Evolutionary conservation across 2,888 invertebrate species (phyloP), one percentile per base, ranked within the genome.

Genomic region (Griposia aprilina): DNA sequence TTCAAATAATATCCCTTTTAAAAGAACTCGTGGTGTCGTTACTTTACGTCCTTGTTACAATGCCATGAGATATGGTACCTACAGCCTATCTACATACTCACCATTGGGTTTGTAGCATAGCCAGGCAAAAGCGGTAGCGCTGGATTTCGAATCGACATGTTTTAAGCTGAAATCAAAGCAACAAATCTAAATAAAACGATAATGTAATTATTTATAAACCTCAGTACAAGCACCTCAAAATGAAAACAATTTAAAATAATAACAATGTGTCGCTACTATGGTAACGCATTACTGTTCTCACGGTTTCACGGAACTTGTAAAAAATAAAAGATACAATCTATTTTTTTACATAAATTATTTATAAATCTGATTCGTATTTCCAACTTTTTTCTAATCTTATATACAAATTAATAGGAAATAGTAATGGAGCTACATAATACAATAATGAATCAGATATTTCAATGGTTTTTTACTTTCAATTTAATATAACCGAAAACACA

Each of bases 121-220:
- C 98, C 98, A 4, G 98, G 98, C 84, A 98, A 95, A 87, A 98
- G 95, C 1, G 98, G 98, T 90, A 98, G 95, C 92, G 97, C 97
- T 55, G 98, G 97, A 92, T 97, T 97, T 78, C 98, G 96, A 77
- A 97, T 92, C 76, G 95, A 89, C 97, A 97, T 97, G 72, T 92
- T 89, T 69, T 59, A 70, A 78, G 68, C 45, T 68, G 57, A 74
- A 75, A 75, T 60, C 50, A 36, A 60, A 50, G n/a, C 30, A 52
- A 70, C 23, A 69, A 78, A 71, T 78, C 68, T 63, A 62, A 78
- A 74, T 74, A 69, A 41, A 69, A 36, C 69, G 74, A 75, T 79
- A 76, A 72, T 55, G n/a, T 63, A 20, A 57, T 76, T 60, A 79
- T 73, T 57, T 62, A 63, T 15, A 69, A 86, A 81, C 52, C 17